These are phyloP conservation scores for Periophthalmodon schlosseri DNA, from an alignment of 2,113 vertebrate genomes.

Conservation along the genomic window DNA sequence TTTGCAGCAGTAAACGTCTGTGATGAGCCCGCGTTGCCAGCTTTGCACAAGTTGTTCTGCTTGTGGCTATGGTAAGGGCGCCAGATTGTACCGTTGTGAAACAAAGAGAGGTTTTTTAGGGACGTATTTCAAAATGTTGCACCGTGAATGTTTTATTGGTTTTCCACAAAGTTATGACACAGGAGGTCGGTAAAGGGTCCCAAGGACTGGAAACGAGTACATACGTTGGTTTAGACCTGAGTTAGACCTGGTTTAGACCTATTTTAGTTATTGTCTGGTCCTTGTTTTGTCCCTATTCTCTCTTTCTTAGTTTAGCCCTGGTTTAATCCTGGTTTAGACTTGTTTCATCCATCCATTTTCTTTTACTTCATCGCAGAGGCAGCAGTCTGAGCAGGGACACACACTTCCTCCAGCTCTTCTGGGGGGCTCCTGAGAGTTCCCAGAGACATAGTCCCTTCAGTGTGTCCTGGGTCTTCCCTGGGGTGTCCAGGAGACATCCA, in stretches of 20 bases:
- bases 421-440: no score
- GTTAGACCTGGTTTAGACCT: background rate
- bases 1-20: background rate
- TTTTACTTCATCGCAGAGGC: no score
- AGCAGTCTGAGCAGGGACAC: no score
- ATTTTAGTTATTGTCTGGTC: background rate
- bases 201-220: no score
- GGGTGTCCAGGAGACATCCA: no score
- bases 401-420: no score
- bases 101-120: background rate
- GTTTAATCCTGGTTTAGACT: background rate
- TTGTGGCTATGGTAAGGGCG: background rate
- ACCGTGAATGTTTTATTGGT: background rate
- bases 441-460: no score
- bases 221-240: background rate
- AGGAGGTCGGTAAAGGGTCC: background rate
- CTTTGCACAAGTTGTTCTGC: background rate
- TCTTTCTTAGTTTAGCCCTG: background rate
- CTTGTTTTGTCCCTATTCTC: no score
- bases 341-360: background rate
- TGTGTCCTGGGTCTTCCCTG: no score
- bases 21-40: background rate
- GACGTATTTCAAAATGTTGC: background rate
- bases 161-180: background rate
- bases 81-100: background rate